A percentile compares a stretch with the other conserved stretches of the same genome.
Evolutionary conservation across 2,888 invertebrate genomes (phyloP).

Genomic region (Sturmia bella): DNA sequence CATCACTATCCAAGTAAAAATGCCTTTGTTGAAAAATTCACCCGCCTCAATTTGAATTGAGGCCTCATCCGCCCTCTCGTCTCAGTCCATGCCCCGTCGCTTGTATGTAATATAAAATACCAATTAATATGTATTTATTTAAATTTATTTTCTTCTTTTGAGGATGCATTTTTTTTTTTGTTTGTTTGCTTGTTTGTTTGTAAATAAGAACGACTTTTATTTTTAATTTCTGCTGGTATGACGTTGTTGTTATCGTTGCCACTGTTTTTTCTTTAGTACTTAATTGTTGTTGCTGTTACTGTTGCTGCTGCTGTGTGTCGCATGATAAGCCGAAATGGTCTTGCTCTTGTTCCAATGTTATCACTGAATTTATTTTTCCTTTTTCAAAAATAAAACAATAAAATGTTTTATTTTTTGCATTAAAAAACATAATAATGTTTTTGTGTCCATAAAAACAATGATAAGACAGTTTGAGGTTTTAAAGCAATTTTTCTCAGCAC

Average conservation of each 20-base stretch:
- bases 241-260: slow-evolving; percentile 33
- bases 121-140: no score
- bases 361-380: slow-evolving; percentile 52
- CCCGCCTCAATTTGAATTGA: no score
- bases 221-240: slow-evolving; percentile 19
- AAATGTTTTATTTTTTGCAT: slow-evolving; percentile 41
- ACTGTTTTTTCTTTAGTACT: not conserved
- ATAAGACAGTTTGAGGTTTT: slow-evolving; percentile 28
- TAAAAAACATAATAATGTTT: slow-evolving; percentile 5
- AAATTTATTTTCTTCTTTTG: not conserved
- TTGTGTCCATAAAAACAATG: slow-evolving; percentile 14
- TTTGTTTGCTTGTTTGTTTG: no score
- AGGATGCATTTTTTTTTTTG: slow-evolving; percentile 16
- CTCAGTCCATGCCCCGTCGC: no score
- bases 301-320: slow-evolving; percentile 11
- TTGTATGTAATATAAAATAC: no score
- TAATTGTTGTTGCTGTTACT: not conserved
- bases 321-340: slow-evolving; percentile 60
- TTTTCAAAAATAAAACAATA: slow-evolving; percentile 30
- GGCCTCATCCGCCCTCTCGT: no score
- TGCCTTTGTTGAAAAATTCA: no score
- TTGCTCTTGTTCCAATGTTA: slow-evolving; percentile 66
- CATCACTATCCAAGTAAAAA: no score
- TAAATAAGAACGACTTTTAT: not conserved
- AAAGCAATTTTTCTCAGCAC: no score